Percentiles rank a stretch among this genome's conserved stretches.
Conservation (phyloP, 2,113 vertebrate species). For the Lethenteron reissneri region DNA sequence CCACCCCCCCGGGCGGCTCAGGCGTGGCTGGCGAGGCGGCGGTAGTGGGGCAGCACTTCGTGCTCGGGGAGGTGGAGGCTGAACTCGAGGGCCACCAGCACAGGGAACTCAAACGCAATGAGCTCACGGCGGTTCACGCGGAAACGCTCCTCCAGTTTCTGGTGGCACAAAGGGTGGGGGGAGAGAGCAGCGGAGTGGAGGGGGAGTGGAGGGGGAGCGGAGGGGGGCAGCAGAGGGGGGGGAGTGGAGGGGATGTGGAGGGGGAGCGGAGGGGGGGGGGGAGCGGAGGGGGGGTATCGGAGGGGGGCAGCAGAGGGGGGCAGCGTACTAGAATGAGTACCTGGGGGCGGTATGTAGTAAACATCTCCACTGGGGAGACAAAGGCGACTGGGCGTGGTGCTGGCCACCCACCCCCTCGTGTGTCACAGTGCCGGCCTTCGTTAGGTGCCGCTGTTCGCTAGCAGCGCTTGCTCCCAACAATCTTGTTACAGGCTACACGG, state of each 20-base stretch:
- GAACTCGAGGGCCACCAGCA: conserved; percentile 86
- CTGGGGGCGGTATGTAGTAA: background rate
- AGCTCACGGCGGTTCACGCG: conserved; percentile 67
- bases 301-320: no score
- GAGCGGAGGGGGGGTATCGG: no score
- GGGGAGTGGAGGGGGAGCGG: no score
- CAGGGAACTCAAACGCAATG: conserved; percentile 75
- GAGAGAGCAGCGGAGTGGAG: no score
- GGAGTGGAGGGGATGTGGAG: no score
- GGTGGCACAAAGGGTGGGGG: background rate
- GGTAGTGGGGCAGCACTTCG: conserved; percentile 81
- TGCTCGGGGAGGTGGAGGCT: conserved; percentile 77
- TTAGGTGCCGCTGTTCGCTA: background rate
- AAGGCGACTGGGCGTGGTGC: background rate
- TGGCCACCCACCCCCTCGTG: background rate
- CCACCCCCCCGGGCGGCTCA: conserved; percentile 9
- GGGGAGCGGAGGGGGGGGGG: no score
- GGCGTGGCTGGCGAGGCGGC: conserved; percentile 52
- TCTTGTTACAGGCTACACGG: no score
- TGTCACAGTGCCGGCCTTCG: background rate
- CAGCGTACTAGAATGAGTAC: no score
- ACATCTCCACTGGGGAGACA: background rate
- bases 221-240: no score
- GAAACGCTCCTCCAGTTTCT: conserved; percentile 93
- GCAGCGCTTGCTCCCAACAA: background rate